A percentile compares a stretch with the other conserved stretches of the same genome.
Evolutionary conservation across 1,140 invertebrate species (phyloP).

Genomic region (Drosophila triauraria): DNA sequence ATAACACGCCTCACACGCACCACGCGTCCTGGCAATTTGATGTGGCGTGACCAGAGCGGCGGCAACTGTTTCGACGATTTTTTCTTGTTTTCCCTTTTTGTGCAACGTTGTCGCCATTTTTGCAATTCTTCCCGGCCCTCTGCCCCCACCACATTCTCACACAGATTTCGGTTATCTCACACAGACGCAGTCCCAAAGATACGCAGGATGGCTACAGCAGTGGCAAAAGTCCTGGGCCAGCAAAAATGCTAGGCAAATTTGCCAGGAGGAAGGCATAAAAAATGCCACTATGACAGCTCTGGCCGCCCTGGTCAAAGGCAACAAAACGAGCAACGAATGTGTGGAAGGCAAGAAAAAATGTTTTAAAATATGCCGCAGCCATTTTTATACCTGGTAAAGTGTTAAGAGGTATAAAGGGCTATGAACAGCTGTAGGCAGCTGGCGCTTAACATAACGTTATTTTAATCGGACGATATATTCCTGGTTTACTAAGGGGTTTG

Average conservation of each 20-base stretch:
- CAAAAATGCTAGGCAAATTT: conserved; percentile 64
- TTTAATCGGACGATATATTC: conserved; percentile 1
- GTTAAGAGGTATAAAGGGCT: conserved; percentile 34
- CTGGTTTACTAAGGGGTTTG: neutral
- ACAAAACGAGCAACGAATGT: conserved; percentile 34
- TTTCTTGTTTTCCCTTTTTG: conserved; percentile 19
- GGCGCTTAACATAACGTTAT: neutral
- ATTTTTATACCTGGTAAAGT: conserved; percentile 50
- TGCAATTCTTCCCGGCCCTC: conserved; percentile 27
- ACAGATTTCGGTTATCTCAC: conserved; percentile 65
- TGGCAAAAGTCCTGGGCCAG: conserved; percentile 63
- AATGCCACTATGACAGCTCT: conserved; percentile 61
- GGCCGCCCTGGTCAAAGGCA: conserved; percentile 52
- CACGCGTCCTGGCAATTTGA: conserved; percentile 75
- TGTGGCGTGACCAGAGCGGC: conserved; percentile 64
- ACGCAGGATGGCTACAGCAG: conserved; percentile 32
- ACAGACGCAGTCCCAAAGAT: conserved; percentile 12
- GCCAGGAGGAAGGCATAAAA: conserved; percentile 48
- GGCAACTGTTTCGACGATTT: conserved; percentile 34
- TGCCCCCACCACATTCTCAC: conserved; percentile 5
- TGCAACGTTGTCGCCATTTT: conserved; percentile 53
- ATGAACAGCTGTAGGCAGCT: conserved; percentile 1
- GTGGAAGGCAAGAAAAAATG: conserved; percentile 42
- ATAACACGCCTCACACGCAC: conserved; percentile 64
- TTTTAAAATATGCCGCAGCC: conserved; percentile 64